Evolutionary conservation across 2,797 vertebrate species (phyloP), one percentile per base, ranked within the genome.

Genomic region (Rhynchonycteris naso): DNA sequence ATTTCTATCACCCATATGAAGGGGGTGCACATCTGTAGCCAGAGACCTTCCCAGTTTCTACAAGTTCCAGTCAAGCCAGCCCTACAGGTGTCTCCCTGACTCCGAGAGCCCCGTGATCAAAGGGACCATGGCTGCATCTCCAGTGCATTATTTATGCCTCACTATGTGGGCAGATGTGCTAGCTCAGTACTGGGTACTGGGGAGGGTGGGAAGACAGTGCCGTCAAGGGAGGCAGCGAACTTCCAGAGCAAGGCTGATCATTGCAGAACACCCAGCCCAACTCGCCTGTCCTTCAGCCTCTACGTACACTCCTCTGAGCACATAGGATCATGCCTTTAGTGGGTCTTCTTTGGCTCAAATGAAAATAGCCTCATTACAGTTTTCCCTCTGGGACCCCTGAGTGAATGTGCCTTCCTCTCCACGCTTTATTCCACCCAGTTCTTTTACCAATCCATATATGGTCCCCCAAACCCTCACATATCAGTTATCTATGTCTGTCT

Each of bases 71-170:
- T 83, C 52, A 56, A 91, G 33, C 72, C 18, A 63, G 56, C 7
- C 33, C 7, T 43, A 43, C 80, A 76, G 19, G 28, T n/a, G 8
- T 47, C 56, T 82, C 26, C 50, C 28, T 3, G 16, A 26, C 15
- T 81, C 78, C 69, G 65, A 33, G 56, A 78, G 66, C 35, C 58
- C 76, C 68, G 6, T 7, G 58, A 93, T 88, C 93, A 88, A 82
- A 94, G 90, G 56, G 38, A 74, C 33, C 1, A 14, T 6, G 6
- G 28, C 81, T 94, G 74, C 50, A 58, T 80, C 86, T 35, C 82
- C 35, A 2, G 12, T 38, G 68, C 56, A 24, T 66, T 71, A 88
- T 79, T 90, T 87, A 26, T 68, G 71, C 18, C 91, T 66, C 18
- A 4, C 38, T 28, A 7, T 74, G 65, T 54, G 52, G 85, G 86